Percentiles rank a stretch among this genome's conserved stretches.
phyloP scores from a whole-genome alignment of 2,888 invertebrate species.

The Chloroclysta siterata region DNA sequence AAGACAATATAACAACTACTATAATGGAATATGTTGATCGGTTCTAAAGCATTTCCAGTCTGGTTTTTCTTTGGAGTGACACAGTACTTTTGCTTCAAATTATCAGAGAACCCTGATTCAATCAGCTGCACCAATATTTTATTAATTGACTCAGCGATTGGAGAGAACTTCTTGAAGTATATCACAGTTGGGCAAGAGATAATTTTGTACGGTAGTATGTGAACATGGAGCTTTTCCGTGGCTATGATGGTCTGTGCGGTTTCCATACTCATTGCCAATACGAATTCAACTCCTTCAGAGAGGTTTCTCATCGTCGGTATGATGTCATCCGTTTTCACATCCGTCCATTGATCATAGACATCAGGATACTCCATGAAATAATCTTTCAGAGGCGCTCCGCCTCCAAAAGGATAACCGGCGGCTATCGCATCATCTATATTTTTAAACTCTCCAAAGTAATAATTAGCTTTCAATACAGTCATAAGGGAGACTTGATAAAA shows the following conservation, averaged over 20 bases:
- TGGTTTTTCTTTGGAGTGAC: constrained; percentile 19
- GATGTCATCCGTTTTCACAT: constrained; percentile 53
- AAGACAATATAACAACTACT: constrained; percentile 66
- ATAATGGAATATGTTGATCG: constrained; percentile 62
- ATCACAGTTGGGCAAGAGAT: constrained; percentile 58
- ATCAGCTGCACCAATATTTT: constrained; percentile 54
- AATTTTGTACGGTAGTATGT: constrained; percentile 59
- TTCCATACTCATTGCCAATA: constrained; percentile 62
- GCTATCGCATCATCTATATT: constrained; percentile 62
- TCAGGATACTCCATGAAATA: constrained; percentile 61
- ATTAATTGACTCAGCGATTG: constrained; percentile 56
- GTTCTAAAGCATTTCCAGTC: constrained; percentile 42
- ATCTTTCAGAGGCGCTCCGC: constrained; percentile 63
- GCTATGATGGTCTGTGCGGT: constrained; percentile 51
- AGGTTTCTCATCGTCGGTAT: constrained; percentile 51
- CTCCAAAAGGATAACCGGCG: constrained; percentile 64
- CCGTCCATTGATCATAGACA: constrained; percentile 61
- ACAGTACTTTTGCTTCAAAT: constrained; percentile 55
- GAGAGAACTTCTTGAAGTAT: constrained; percentile 72
- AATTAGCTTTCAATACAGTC: constrained; percentile 62
- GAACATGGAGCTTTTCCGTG: constrained; percentile 49
- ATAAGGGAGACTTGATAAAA: constrained; percentile 71
- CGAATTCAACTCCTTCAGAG: constrained; percentile 60
- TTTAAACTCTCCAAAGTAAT: constrained; percentile 56
- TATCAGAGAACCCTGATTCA: constrained; percentile 63